Evolutionary conservation across 1,140 invertebrate species (phyloP).

Genomic region (Wasmannia auropunctata): DNA sequence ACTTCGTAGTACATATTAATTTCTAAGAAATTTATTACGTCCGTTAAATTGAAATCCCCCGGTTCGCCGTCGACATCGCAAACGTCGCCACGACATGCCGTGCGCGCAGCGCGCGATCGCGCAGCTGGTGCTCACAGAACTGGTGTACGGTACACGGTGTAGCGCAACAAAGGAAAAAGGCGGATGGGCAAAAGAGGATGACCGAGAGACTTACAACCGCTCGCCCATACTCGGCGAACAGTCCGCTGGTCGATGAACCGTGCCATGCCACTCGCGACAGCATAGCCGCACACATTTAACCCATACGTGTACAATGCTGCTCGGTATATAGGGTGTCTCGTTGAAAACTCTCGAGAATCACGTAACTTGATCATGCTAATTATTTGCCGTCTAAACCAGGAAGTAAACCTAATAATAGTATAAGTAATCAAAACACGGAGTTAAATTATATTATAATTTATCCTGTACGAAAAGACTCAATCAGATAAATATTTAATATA

Average conservation of each 20-base stretch:
- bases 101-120: constrained; percentile 19
- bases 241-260: constrained; percentile 56
- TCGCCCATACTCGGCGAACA: constrained; percentile 51
- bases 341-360: background rate
- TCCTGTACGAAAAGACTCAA: background rate
- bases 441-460: background rate
- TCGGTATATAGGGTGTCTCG: constrained; percentile 38
- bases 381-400: background rate
- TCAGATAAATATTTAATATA: background rate
- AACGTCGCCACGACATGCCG: background rate
- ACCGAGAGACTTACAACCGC: constrained; percentile 57
- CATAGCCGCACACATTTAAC: constrained; percentile 41
- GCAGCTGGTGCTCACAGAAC: constrained; percentile 52
- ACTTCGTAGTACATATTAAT: background rate
- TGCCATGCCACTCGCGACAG: constrained; percentile 54
- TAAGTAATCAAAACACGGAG: background rate
- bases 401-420: background rate
- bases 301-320: constrained; percentile 29
- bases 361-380: background rate
- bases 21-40: background rate
- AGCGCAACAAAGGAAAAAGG: constrained; percentile 57
- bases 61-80: background rate
- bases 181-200: constrained; percentile 60
- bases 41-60: constrained; percentile 16
- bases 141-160: constrained; percentile 54